Evolutionary conservation across 2,113 vertebrate genomes (phyloP), one percentile per base, ranked within the genome.

Genomic region (Morone saxatilis): DNA sequence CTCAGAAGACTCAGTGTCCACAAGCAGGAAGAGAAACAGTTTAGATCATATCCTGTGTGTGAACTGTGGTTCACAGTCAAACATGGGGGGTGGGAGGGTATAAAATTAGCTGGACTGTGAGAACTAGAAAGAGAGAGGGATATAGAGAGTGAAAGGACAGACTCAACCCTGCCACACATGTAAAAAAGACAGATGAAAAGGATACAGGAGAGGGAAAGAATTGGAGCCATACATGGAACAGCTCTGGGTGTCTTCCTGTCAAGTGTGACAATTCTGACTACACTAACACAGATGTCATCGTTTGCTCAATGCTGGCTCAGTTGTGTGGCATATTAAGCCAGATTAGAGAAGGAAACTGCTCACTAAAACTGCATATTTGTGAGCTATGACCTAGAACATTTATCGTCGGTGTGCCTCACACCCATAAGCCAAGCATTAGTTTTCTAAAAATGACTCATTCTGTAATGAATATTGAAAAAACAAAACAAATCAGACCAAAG

Each of bases 11-110:
- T 36, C 4, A 31, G 31, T 78, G 83, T 87, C 80, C 80, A 78
- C 40, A 75, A 73, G 84, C 86, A 92, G 92, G 88, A 95, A 94
- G 86, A 86, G 81, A 80, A 80, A 86, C 50, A 65, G 70, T 75
- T 92, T 73, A 86, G 84, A 81, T 95, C 89, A 93, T 53, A 91
- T 94, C 94, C 95, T 95, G 89, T 91, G 83, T 85, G 82, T 74
- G 76, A 86, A 31, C 79, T 62, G 65, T 56, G 71, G 76, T 88
- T 73, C 81, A 76, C 72, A 85, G 76, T 50, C 66, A 73, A 81
- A 86, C 22, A 53, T 22, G 63, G 67, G 51, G 68, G 19, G 43
- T 88, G 75, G 67, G 69, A 48, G 68, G 19, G 43, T 88, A 76
- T 86, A 91, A 88, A 93, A 87, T 88, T 86, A 90, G 89, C 82